Conservation (phyloP, 2,888 invertebrate genomes). For the Drosophila multiciliata region DNA sequence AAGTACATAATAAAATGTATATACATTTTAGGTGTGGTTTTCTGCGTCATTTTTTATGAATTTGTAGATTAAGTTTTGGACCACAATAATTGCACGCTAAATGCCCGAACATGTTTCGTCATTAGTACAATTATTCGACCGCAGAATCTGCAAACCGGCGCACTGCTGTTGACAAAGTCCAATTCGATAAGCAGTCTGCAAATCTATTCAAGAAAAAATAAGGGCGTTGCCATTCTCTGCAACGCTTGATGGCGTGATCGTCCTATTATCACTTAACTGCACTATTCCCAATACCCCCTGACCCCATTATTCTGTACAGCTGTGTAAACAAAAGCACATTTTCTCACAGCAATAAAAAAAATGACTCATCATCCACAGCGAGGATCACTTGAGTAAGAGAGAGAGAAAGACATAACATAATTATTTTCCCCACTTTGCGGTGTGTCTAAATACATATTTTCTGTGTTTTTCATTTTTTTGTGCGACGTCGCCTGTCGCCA, state of each 20-base stretch:
- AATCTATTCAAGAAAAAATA: background rate
- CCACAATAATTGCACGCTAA: slow-evolving; percentile 51
- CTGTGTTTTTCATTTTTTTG: slow-evolving; percentile 25
- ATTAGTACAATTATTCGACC: slow-evolving; percentile 25
- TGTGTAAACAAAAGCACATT: background rate
- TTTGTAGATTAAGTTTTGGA: slow-evolving; percentile 40
- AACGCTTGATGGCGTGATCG: slow-evolving; percentile 26
- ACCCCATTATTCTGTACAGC: background rate
- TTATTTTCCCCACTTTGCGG: slow-evolving; percentile 13
- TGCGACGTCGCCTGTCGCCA: slow-evolving; percentile 34
- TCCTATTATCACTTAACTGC: slow-evolving; percentile 1
- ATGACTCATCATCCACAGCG: slow-evolving; percentile 48
- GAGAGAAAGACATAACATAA: slow-evolving; percentile 19
- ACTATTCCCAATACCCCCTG: background rate
- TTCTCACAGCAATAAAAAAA: slow-evolving; percentile 3
- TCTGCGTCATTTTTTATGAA: slow-evolving; percentile 17
- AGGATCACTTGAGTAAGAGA: slow-evolving; percentile 35
- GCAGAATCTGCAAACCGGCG: slow-evolving; percentile 9
- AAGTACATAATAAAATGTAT: background rate
- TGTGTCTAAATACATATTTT: slow-evolving; percentile 23
- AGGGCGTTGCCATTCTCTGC: background rate
- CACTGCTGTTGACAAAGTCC: slow-evolving; percentile 33
- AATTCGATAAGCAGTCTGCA: slow-evolving; percentile 22
- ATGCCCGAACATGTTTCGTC: slow-evolving; percentile 55
- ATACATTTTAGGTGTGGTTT: slow-evolving; percentile 5